Percentiles rank a stretch among this genome's conserved stretches.
Conservation (phyloP, 2,113 vertebrate species). For the Baryphthengus martii region DNA sequence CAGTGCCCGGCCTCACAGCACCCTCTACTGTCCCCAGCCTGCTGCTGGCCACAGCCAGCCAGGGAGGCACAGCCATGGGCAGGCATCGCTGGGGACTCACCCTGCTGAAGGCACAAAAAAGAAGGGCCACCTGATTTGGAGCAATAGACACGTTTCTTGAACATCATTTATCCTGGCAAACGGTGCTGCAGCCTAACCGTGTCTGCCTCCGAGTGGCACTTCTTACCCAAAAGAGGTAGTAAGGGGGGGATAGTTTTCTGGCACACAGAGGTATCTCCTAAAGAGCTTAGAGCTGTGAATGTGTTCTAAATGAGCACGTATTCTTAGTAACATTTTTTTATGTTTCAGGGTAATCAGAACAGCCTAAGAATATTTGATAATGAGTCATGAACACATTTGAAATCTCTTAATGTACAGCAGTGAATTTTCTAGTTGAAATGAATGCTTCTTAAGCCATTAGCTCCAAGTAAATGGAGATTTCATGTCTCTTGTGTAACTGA, state of each 20-base stretch:
- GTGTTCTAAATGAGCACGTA: background rate
- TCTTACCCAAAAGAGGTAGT: background rate
- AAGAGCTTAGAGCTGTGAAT: background rate
- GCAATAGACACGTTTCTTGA: background rate
- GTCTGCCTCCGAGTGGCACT: background rate
- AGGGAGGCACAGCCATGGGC: background rate
- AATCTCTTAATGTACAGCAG: background rate
- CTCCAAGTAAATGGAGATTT: background rate
- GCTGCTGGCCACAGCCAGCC: background rate
- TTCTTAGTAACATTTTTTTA: background rate
- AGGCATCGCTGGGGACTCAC: background rate
- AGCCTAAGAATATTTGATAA: constrained; percentile 2
- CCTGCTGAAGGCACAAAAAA: background rate
- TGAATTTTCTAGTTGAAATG: background rate
- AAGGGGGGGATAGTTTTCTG: background rate
- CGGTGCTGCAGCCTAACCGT: background rate
- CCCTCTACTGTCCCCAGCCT: background rate
- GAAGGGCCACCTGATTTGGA: background rate
- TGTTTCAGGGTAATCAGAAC: background rate
- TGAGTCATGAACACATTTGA: background rate
- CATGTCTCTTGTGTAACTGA: background rate
- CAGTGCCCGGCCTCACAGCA: background rate
- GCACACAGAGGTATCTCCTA: background rate
- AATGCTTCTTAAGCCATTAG: background rate
- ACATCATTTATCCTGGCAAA: rapidly evolving